Base-by-base conservation (phyloP, 2,113 vertebrate genomes). In the Heloderma charlesbogerti region DNA sequence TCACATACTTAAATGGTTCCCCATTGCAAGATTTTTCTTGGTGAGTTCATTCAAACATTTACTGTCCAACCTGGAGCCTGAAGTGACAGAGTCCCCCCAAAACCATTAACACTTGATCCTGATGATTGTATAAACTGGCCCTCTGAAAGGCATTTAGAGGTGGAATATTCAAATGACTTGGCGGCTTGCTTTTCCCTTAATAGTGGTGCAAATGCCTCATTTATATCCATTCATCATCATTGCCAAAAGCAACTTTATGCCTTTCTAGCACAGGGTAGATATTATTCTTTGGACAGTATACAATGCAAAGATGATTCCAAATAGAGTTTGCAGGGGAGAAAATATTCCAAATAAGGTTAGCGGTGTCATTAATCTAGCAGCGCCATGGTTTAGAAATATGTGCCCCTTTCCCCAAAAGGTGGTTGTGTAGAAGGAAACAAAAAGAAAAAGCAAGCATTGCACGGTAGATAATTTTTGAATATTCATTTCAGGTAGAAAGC, bases 141-240 rank as follows among this genome's bases (percentile, higher is more conserved):
- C 43, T 5, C 3, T 0, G 63, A 85, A 22, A 37, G n/a, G 72
- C 8, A 92, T 10, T 77, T 25, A 84, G 67, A 92, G 74, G 1
- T 66, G 69, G 75, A 40, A 29, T 90, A 67, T 51, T 13, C 8
- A 86, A 27, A 63, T 75, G n/a, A 4, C 22, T 1, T 45, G 82
- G 8, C 75, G 45, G 31, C 15, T 87, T 93, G 8, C 16, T 37
- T 85, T 88, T 86, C 66, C 79, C 31, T 43, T 86, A 88, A 63
- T 25, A 90, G 2, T n/a, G 18, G 0, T 16, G 40, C 22, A 13
- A 6, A 57, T 89, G 25, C 1, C 3, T 5, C 40, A 2, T 82
- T 74, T 88, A 48, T 43, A 16, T 77, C 29, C 86, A 80, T 67
- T 34, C 9, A 8, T 4, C 0, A 0, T 13, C 16, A 18, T 71